Conservation (phyloP, 2,113 vertebrate species). For the Corapipo altera region DNA sequence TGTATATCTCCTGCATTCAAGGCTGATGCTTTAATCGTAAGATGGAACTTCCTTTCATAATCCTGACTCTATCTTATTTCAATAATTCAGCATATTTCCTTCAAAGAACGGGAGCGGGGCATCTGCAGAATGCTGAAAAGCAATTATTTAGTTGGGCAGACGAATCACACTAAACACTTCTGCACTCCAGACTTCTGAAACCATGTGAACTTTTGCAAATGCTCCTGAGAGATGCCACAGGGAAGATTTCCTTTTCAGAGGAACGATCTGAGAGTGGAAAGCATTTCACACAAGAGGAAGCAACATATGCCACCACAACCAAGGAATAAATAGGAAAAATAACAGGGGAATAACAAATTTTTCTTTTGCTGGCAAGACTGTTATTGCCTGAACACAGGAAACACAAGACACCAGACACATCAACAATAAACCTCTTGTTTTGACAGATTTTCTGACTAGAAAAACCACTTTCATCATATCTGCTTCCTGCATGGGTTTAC, state of each 20-base stretch:
- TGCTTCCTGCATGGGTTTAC: not conserved
- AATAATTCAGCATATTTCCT: constrained; percentile 31
- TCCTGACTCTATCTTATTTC: constrained; percentile 20
- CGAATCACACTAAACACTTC: not conserved
- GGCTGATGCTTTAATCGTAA: constrained; percentile 23
- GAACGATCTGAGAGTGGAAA: constrained; percentile 53
- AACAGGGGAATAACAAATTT: constrained; percentile 47
- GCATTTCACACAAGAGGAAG: constrained; percentile 61
- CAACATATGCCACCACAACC: constrained; percentile 51
- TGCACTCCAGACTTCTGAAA: constrained; percentile 47
- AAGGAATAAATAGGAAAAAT: constrained; percentile 54
- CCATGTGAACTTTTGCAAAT: constrained; percentile 57
- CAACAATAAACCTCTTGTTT: not conserved
- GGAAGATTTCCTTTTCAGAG: constrained; percentile 58
- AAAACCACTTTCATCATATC: not conserved
- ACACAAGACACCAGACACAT: not conserved
- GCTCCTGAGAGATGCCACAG: constrained; percentile 60
- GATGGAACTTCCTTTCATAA: constrained; percentile 4
- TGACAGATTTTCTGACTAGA: not conserved
- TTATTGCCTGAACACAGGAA: constrained; percentile 10
- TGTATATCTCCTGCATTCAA: not conserved
- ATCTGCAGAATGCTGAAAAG: constrained; percentile 20
- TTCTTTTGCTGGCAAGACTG: constrained; percentile 5
- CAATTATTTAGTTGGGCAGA: constrained; percentile 59
- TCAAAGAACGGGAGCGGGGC: constrained; percentile 12